Evolutionary conservation across 2,888 invertebrate genomes (phyloP).

Genomic region (Myopa tessellatipennis): DNA sequence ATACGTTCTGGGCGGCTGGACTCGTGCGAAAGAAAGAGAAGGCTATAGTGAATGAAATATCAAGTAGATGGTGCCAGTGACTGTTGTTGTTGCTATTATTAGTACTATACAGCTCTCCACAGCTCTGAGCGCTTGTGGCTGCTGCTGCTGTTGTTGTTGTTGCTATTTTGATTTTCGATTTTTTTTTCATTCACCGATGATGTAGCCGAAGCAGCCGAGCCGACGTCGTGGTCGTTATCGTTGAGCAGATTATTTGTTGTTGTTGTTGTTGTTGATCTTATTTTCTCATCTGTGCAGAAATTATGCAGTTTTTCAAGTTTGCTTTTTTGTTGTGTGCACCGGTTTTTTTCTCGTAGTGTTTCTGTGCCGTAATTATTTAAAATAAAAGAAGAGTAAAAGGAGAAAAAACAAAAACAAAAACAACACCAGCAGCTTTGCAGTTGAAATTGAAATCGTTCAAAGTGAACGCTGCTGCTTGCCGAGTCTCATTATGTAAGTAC

Average conservation of each 20-base stretch:
- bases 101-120: too few species aligned
- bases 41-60: not conserved
- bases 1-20: too few species aligned
- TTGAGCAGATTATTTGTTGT: not conserved
- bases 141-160: too few species aligned
- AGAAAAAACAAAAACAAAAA: not conserved
- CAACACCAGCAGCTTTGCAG: constrained; percentile 1
- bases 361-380: constrained; percentile 13
- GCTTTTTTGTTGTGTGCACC: not conserved
- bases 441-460: constrained; percentile 33
- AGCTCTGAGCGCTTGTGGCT: too few species aligned
- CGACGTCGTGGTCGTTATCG: not conserved
- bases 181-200: not conserved
- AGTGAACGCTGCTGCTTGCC: not conserved
- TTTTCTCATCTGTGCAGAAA: constrained; percentile 15
- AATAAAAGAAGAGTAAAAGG: not conserved
- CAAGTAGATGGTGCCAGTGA: not conserved
- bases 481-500: constrained; percentile 24
- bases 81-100: not conserved
- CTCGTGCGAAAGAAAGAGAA: too few species aligned
- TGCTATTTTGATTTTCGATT: too few species aligned
- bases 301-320: constrained; percentile 28
- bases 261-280: not conserved
- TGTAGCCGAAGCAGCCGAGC: not conserved
- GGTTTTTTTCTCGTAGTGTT: not conserved